Conservation (phyloP, 1,140 invertebrate genomes). For the Drosophila willistoni region DNA sequence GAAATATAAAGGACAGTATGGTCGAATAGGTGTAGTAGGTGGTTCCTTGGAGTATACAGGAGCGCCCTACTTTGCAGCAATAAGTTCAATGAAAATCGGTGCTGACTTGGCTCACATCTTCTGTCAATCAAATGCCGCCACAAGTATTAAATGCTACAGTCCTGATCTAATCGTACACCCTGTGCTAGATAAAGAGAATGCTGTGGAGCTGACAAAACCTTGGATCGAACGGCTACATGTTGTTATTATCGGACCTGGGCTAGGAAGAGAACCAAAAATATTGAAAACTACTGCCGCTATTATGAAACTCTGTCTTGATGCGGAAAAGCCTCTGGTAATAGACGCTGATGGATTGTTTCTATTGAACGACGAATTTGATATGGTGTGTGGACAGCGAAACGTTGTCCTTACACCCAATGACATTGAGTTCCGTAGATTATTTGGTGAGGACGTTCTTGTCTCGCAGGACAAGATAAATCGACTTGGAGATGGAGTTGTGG, state of each 20-base stretch:
- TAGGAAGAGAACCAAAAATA: constrained; percentile 90
- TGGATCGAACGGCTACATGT: constrained; percentile 95
- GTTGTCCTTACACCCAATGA: constrained; percentile 97
- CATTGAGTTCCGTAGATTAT: constrained; percentile 94
- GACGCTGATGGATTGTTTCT: constrained; percentile 98
- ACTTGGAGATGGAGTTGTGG: constrained; percentile 88
- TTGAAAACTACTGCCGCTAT: constrained; percentile 86
- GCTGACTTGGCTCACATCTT: constrained; percentile 97
- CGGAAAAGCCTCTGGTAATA: constrained; percentile 93
- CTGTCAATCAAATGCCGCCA: constrained; percentile 91
- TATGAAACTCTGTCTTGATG: constrained; percentile 85
- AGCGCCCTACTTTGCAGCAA: constrained; percentile 97
- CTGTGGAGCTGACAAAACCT: constrained; percentile 87
- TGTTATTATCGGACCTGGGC: constrained; percentile 93
- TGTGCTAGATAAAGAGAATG: constrained; percentile 86
- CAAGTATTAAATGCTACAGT: constrained; percentile 95
- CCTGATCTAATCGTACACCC: constrained; percentile 99
- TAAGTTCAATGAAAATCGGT: constrained; percentile 93
- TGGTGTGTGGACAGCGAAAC: constrained; percentile 91
- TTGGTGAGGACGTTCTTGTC: constrained; percentile 76
- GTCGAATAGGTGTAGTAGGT: constrained; percentile 95
- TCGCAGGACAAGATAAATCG: constrained; percentile 54
- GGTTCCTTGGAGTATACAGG: constrained; percentile 97
- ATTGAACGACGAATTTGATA: constrained; percentile 89
- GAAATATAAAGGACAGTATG: constrained; percentile 93